These are phyloP conservation scores for Peucedramus taeniatus DNA, from an alignment of 2,113 vertebrate genomes.

Conservation along the genomic window DNA sequence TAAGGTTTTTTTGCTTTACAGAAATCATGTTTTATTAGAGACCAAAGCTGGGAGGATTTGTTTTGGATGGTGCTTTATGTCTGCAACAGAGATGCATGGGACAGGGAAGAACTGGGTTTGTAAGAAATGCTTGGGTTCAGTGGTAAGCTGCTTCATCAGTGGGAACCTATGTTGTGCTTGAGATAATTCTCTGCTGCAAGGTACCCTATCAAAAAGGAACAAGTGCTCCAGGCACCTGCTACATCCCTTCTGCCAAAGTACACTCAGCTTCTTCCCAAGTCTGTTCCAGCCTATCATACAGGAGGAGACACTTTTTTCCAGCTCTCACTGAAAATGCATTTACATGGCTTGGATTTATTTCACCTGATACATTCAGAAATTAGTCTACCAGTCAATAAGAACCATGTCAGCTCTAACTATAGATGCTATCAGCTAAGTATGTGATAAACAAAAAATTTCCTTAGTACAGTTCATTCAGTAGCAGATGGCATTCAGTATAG, in stretches of 20 bases:
- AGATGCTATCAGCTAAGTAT: neutral
- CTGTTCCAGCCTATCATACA: neutral
- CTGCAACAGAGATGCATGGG: fast-evolving
- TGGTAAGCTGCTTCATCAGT: neutral
- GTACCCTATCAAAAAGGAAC: fast-evolving
- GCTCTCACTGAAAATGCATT: neutral
- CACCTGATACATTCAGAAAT: neutral
- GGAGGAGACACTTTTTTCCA: neutral
- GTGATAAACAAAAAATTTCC: neutral
- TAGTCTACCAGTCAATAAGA: neutral
- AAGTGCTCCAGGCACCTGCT: neutral
- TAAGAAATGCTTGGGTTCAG: neutral
- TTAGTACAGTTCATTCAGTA: neutral
- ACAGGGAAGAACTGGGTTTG: neutral
- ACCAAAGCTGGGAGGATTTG: neutral
- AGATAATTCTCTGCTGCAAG: neutral
- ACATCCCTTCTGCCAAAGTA: neutral
- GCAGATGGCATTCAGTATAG: neutral
- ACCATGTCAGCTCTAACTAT: neutral
- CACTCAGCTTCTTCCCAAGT: neutral
- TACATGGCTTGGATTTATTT: neutral
- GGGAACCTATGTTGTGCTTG: neutral
- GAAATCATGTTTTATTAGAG: neutral
- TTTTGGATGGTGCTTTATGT: neutral
- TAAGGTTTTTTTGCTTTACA: neutral